Evolutionary conservation across 2,797 vertebrate species (phyloP).

Genomic region (Uromys caudimaculatus): DNA sequence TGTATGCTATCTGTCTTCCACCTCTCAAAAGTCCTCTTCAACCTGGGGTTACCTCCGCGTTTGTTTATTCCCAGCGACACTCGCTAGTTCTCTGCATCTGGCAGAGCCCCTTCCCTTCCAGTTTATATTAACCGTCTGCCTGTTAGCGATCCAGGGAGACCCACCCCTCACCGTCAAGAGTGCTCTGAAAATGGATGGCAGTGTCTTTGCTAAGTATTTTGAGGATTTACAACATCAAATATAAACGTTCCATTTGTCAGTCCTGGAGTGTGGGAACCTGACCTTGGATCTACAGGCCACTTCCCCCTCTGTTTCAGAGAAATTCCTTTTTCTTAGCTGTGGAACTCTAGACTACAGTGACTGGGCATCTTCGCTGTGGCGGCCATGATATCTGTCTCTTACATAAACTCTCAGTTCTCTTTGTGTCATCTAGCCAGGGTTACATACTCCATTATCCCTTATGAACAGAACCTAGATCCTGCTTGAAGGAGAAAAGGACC

Average conservation of each 20-base stretch:
- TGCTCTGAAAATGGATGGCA: conserved; percentile 56
- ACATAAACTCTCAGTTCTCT: background rate
- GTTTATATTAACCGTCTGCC: conserved; percentile 68
- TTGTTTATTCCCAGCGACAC: conserved; percentile 69
- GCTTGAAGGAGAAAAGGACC: background rate
- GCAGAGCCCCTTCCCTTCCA: background rate
- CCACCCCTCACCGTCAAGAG: background rate
- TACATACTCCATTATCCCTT: background rate
- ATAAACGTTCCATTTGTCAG: conserved; percentile 64
- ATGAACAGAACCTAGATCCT: background rate
- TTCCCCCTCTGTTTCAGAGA: background rate
- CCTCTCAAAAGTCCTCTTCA: conserved; percentile 62
- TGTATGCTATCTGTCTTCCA: conserved; percentile 27
- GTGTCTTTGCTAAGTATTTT: conserved; percentile 54
- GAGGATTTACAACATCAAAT: conserved; percentile 55
- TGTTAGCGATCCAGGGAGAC: background rate
- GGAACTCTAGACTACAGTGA: background rate
- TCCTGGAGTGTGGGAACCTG: conserved; percentile 70
- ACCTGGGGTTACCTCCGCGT: conserved; percentile 54
- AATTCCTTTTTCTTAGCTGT: conserved; percentile 3
- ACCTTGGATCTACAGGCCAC: background rate
- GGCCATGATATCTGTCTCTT: background rate
- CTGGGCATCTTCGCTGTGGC: background rate
- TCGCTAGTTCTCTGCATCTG: conserved; percentile 71
- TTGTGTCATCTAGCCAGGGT: background rate